Evolutionary conservation across 2,113 vertebrate genomes (phyloP).

Genomic region (Mesembrinibis cayennensis): DNA sequence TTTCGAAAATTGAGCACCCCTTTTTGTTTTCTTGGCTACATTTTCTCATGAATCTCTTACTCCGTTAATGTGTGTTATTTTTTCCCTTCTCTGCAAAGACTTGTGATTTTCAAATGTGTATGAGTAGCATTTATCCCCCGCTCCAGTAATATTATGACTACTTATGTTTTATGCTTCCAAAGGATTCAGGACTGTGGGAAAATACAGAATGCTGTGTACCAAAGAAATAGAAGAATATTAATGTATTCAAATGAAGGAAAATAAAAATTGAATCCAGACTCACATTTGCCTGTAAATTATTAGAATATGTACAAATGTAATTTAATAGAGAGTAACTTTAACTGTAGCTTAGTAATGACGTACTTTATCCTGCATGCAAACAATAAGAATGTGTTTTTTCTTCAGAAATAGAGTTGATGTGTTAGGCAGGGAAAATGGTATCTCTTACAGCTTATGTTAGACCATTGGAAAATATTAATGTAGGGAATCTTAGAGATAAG

Average conservation of each 20-base stretch:
- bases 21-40: neutral
- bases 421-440: neutral
- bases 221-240: neutral
- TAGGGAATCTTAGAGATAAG: neutral
- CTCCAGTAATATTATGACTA: neutral
- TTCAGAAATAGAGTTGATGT: neutral
- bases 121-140: neutral
- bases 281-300: slow-evolving; percentile 37
- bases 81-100: neutral
- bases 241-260: neutral
- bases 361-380: neutral
- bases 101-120: neutral
- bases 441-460: neutral
- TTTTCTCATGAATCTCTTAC: neutral
- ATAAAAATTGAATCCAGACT: slow-evolving; percentile 8
- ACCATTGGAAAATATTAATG: neutral
- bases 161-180: neutral
- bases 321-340: slow-evolving; percentile 61
- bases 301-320: slow-evolving; percentile 50
- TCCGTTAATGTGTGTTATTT: neutral
- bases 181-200: neutral
- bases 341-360: slow-evolving; percentile 13
- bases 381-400: neutral
- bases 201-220: neutral
- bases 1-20: neutral